phyloP scores from a whole-genome alignment of 2,113 vertebrate genomes.

The human region DNA sequence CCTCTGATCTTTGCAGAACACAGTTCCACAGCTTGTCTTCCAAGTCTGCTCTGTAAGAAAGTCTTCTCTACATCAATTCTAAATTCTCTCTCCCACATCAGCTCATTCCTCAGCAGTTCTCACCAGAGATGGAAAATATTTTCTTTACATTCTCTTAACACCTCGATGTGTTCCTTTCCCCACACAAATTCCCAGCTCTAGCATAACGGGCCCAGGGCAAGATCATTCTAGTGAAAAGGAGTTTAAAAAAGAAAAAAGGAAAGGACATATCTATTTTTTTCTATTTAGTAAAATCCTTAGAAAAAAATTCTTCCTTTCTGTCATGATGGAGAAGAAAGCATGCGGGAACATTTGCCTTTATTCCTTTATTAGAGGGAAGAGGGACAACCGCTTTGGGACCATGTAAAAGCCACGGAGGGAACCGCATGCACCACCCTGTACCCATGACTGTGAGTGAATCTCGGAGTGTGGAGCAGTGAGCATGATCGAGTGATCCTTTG shows the following conservation, averaged over 20 bases:
- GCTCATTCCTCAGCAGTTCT: background rate
- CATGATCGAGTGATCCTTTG: accelerated
- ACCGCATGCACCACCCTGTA: accelerated
- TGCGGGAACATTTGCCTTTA: background rate
- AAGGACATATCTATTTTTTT: background rate
- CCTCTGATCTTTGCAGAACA: background rate
- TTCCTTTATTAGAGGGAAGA: background rate
- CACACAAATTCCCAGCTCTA: background rate
- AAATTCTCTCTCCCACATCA: background rate
- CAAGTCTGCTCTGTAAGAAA: background rate
- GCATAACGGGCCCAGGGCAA: background rate
- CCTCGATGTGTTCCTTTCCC: background rate
- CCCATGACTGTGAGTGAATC: background rate
- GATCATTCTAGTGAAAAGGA: background rate
- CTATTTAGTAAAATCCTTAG: background rate
- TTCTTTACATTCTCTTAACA: background rate
- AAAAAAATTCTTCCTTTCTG: background rate
- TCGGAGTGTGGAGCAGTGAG: background rate
- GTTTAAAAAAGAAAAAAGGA: background rate
- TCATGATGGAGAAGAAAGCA: background rate
- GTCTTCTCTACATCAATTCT: background rate
- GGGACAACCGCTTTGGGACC: background rate
- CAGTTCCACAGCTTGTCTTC: background rate
- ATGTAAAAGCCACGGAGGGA: background rate
- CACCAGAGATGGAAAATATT: background rate